Evolutionary conservation across 1,140 invertebrate species (phyloP).

Genomic region (Mizuhopecten yessoensis): DNA sequence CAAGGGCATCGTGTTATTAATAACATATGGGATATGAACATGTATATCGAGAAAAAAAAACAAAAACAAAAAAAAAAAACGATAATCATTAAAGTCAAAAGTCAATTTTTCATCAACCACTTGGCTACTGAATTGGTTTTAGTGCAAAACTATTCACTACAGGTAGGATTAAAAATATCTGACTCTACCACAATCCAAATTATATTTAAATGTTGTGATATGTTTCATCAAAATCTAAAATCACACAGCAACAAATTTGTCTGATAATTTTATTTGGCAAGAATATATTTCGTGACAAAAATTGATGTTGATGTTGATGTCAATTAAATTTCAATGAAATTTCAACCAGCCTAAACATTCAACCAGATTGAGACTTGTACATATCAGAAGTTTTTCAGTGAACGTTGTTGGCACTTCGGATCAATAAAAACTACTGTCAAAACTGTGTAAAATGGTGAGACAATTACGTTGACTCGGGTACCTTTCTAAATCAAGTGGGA

Average conservation of each 20-base stretch:
- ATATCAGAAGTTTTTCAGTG: not conserved
- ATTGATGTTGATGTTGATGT: not conserved
- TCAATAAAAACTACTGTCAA: not conserved
- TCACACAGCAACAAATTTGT: not conserved
- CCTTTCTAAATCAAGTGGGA: no score
- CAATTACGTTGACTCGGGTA: no score
- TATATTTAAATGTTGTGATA: not conserved
- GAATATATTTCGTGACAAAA: not conserved
- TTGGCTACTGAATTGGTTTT: no score
- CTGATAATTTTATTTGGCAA: slow-evolving; percentile 1
- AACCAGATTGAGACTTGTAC: not conserved
- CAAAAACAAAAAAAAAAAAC: no score
- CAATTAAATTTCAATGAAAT: not conserved
- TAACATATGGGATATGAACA: no score
- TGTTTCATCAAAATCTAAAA: not conserved
- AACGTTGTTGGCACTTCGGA: not conserved
- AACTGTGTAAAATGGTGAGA: no score
- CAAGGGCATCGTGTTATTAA: no score
- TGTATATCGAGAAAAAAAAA: no score
- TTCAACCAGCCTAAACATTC: not conserved
- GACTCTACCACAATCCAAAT: not conserved
- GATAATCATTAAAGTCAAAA: no score
- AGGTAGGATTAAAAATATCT: no score
- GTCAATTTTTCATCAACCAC: no score
- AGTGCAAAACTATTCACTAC: no score